phyloP scores from a whole-genome alignment of 2,888 invertebrate species.

The Vandiemenella viatica region DNA sequence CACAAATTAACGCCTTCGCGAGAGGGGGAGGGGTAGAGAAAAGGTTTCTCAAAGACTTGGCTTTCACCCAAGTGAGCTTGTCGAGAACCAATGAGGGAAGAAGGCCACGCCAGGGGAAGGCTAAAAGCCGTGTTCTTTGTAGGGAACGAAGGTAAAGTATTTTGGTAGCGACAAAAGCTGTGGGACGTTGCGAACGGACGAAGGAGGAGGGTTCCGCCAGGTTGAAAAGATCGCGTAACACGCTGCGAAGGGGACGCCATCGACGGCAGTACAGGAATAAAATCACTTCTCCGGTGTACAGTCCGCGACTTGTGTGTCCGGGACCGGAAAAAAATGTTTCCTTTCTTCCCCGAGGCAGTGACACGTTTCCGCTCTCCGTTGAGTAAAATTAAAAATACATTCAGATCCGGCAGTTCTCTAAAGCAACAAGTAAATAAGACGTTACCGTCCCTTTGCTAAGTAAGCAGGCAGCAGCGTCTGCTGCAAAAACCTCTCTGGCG shows the following conservation, averaged over 20 bases:
- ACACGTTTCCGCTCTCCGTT: too few relatives aligned
- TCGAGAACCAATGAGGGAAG: slow-evolving; percentile 4
- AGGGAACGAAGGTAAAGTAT: slow-evolving; percentile 10
- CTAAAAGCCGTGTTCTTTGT: slow-evolving; percentile 7
- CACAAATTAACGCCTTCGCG: slow-evolving; percentile 11
- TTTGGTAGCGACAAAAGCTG: slow-evolving; percentile 7
- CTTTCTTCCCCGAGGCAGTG: too few relatives aligned
- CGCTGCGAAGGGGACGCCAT: not conserved
- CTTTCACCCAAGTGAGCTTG: slow-evolving; percentile 12
- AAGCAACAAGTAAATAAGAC: not conserved
- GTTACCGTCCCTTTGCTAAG: too few relatives aligned
- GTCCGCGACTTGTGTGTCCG: too few relatives aligned
- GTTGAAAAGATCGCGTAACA: not conserved
- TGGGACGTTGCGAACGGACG: not conserved
- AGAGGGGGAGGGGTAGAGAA: too few relatives aligned
- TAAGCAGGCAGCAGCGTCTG: too few relatives aligned
- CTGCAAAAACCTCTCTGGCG: too few relatives aligned
- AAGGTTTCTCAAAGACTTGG: slow-evolving; percentile 6
- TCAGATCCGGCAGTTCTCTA: not conserved
- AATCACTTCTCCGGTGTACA: not conserved
- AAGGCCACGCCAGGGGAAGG: not conserved
- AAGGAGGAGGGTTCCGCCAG: not conserved
- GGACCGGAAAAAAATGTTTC: too few relatives aligned
- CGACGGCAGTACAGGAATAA: too few relatives aligned
- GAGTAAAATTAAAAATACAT: not conserved